Evolutionary conservation across 2,113 vertebrate genomes (phyloP), one percentile per base, ranked within the genome.

Genomic region (Apteryx owenii): DNA sequence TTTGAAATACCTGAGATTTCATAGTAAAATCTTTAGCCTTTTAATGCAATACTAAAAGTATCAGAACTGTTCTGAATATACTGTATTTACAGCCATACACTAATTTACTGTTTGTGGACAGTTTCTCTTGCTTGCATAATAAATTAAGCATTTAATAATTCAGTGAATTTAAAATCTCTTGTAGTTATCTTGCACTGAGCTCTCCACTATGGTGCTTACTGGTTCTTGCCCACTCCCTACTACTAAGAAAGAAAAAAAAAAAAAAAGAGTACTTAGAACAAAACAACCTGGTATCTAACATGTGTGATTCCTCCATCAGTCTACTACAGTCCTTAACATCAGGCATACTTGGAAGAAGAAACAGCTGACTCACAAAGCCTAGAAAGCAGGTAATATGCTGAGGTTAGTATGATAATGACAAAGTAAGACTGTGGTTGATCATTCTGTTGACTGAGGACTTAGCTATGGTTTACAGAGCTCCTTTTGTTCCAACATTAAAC

Each of bases 1-100:
- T 98, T 97, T 96, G 88, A 95, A 94, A 97, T 92, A 95, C 76
- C 68, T 93, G 81, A 95, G 81, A 87, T 97, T 97, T 97, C 94
- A 60, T 97, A 96, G 93, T 72, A 90, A 92, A 81, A 88, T 61
- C 56, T 86, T 92, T 89, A 95, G 90, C 92, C 84, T 97, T 97
- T 97, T 95, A 93, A 91, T 96, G 94, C 91, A 28, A 14, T 88
- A 83, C 88, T 93, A 70, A 40, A 94, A 91, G 46, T 91, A 89
- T 62, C 72, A 65, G 82, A 92, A 79, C 89, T 96, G 88, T 90
- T 96, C 90, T 95, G 71, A 94, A 91, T 77, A 71, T 73, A 78
- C 60, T 97, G 77, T 94, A 93, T 96, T 96, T 97, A 92, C 83
- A 95, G 65, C 89, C 28, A 42, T 96, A 92, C 69, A 96, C 92